These are phyloP conservation scores for Erpetoichthys calabaricus DNA, from an alignment of 2,797 vertebrate species.

Conservation along the genomic window DNA sequence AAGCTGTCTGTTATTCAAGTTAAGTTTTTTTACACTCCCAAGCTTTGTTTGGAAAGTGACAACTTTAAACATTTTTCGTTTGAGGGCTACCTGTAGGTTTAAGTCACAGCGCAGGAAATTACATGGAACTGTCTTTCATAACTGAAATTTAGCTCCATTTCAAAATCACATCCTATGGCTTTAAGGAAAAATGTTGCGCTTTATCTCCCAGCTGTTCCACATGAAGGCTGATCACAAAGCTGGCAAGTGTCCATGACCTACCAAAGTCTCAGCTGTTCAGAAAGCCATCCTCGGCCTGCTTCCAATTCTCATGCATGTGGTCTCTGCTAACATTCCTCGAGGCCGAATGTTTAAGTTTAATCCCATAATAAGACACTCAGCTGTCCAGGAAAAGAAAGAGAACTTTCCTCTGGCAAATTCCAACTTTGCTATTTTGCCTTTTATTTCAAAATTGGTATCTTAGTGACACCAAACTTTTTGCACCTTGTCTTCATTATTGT, in stretches of 20 bases:
- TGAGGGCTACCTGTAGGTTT: too few species aligned
- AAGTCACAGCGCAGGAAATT: too few species aligned
- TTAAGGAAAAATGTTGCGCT: constrained; percentile 39
- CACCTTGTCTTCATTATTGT: constrained; percentile 44
- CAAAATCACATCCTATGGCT: constrained; percentile 23
- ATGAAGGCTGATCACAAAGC: constrained; percentile 50
- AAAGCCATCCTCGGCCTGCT: constrained; percentile 15
- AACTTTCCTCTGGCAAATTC: constrained; percentile 52
- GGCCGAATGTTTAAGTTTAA: constrained; percentile 59
- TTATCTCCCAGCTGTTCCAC: constrained; percentile 58
- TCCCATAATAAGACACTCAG: constrained; percentile 68
- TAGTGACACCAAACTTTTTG: constrained; percentile 42
- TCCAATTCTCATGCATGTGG: constrained; percentile 12
- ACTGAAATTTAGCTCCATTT: not conserved
- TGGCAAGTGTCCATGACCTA: constrained; percentile 39
- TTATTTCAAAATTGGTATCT: constrained; percentile 34
- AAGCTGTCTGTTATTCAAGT: too few species aligned
- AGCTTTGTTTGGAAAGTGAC: too few species aligned
- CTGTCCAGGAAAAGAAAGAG: constrained; percentile 59
- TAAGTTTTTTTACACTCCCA: too few species aligned
- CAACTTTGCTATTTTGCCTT: constrained; percentile 38
- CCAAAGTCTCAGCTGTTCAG: constrained; percentile 24
- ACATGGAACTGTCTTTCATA: too few species aligned
- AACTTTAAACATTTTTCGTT: too few species aligned
- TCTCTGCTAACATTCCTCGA: constrained; percentile 44